These are phyloP conservation scores for Anarsia innoxiella DNA, from an alignment of 2,888 invertebrate species.

Conservation along the genomic window DNA sequence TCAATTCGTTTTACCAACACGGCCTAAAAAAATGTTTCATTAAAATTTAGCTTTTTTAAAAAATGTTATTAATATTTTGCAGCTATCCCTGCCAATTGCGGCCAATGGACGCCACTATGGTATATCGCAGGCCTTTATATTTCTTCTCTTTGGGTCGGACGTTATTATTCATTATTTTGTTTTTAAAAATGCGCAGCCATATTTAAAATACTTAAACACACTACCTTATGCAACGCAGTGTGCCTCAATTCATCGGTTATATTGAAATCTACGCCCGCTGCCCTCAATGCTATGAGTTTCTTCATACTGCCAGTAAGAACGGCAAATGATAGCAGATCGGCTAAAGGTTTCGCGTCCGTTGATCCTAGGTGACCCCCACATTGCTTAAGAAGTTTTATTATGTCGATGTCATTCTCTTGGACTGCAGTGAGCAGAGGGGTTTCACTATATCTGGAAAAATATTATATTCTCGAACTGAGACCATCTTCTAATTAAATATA, in stretches of 20 bases:
- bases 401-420: slow-evolving; percentile 74
- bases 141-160: too few species aligned
- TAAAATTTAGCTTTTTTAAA: too few species aligned
- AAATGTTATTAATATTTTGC: too few species aligned
- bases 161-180: too few species aligned
- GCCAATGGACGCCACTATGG: too few species aligned
- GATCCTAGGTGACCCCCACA: slow-evolving; percentile 85
- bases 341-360: slow-evolving; percentile 71
- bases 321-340: slow-evolving; percentile 80
- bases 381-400: slow-evolving; percentile 79
- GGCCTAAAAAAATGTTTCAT: not conserved
- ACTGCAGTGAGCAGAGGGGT: slow-evolving; percentile 84
- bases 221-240: slow-evolving; percentile 81
- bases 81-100: too few species aligned
- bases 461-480: too few species aligned
- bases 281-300: slow-evolving; percentile 75
- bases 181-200: too few species aligned
- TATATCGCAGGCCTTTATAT: too few species aligned
- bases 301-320: slow-evolving; percentile 75
- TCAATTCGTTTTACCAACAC: not conserved
- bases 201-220: too few species aligned
- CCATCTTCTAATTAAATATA: too few species aligned
- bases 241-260: slow-evolving; percentile 77
- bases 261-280: slow-evolving; percentile 81
- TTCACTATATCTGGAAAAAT: slow-evolving; percentile 77